Evolutionary conservation across 2,797 vertebrate species (phyloP).

Genomic region (Coranthus polyacanthus): DNA sequence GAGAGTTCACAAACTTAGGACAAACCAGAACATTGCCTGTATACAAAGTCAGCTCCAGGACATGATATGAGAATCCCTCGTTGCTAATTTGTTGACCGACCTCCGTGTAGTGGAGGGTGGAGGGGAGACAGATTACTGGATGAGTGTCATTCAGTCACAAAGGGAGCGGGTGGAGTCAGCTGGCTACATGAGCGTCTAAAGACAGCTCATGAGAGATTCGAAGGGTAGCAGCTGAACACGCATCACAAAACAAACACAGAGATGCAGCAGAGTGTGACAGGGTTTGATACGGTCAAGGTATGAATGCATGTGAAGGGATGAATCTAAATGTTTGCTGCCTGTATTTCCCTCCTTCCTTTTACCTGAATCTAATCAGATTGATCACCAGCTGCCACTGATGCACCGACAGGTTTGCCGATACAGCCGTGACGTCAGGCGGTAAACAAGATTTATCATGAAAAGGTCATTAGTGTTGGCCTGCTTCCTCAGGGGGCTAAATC

Average conservation of each 20-base stretch:
- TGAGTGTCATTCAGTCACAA: conserved; percentile 28
- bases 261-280: conserved; percentile 10
- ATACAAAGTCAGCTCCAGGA: too few species aligned
- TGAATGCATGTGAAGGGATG: too few species aligned
- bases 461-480: conserved; percentile 42
- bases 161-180: conserved; percentile 24
- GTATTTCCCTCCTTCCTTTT: too few species aligned
- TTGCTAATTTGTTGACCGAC: conserved; percentile 22
- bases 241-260: conserved; percentile 20
- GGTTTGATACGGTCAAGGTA: too few species aligned
- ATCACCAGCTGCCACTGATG: too few species aligned
- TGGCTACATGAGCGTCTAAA: conserved; percentile 59
- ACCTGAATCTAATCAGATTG: too few species aligned
- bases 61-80: conserved; percentile 10
- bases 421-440: conserved; percentile 16
- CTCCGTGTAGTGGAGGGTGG: conserved; percentile 20
- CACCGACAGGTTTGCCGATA: conserved; percentile 28
- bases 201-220: conserved; percentile 49
- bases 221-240: conserved; percentile 45
- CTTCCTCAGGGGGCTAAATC: too few species aligned
- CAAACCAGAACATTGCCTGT: too few species aligned
- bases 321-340: too few species aligned
- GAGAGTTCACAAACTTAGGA: too few species aligned
- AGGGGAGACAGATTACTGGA: conserved; percentile 35
- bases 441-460: conserved; percentile 60